A percentile compares a stretch with the other conserved stretches of the same genome.
These are phyloP conservation scores for Dendronephthya gigantea DNA, from an alignment of 64 coral and sea anemone species.

Conservation along the genomic window DNA sequence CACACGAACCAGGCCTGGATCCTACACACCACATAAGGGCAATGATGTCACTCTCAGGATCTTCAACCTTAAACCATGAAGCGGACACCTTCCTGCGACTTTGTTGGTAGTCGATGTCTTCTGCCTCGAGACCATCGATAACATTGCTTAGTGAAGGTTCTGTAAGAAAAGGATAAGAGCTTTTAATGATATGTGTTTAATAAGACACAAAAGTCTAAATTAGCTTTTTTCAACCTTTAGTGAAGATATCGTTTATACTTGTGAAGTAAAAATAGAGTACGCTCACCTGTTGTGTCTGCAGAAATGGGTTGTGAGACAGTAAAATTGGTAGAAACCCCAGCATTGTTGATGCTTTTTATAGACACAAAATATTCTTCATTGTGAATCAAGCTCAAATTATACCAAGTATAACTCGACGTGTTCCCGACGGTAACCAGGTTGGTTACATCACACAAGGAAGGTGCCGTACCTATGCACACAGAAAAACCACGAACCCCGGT, in stretches of 20 bases:
- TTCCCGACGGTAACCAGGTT: slow-evolving; percentile 39
- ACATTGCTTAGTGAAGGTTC: slow-evolving; percentile 33
- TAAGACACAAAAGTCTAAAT: not conserved
- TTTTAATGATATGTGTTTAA: not conserved
- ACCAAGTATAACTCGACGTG: not conserved
- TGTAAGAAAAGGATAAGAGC: not conserved
- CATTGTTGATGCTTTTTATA: slow-evolving; percentile 20
- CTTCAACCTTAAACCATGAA: slow-evolving; percentile 32
- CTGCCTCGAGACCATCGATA: slow-evolving; percentile 42
- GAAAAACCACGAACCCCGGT: slow-evolving; percentile 38
- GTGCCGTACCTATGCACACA: slow-evolving; percentile 58
- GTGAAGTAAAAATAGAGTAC: slow-evolving; percentile 5
- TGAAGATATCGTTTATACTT: too few relatives aligned
- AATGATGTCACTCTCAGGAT: slow-evolving; percentile 67
- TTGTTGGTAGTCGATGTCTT: slow-evolving; percentile 59
- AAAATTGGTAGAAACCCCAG: slow-evolving; percentile 41
- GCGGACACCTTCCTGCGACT: slow-evolving; percentile 44
- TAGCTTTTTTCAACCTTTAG: too few relatives aligned
- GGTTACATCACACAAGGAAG: slow-evolving; percentile 38
- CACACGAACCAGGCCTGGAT: slow-evolving; percentile 5
- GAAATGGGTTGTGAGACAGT: slow-evolving; percentile 54
- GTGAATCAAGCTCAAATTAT: slow-evolving; percentile 8
- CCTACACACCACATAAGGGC: slow-evolving; percentile 57
- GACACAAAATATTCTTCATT: slow-evolving; percentile 22
- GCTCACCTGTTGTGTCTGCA: slow-evolving; percentile 65